Evolutionary conservation across 35 echinoderm and acorn worm species (phyloP), one percentile per base, ranked within the genome.

Genomic region (Heliocidaris erythrogramma): DNA sequence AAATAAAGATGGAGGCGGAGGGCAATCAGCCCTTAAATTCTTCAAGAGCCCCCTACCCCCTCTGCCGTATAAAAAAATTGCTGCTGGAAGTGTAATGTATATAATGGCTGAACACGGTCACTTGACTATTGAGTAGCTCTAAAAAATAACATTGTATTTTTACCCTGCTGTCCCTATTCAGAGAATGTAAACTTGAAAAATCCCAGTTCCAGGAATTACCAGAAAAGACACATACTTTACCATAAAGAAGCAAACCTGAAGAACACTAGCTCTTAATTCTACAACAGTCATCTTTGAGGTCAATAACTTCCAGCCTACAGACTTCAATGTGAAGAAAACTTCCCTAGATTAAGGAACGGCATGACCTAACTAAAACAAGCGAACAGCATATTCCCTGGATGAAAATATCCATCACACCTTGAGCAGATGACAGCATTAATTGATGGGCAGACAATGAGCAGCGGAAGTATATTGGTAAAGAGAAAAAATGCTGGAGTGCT

Each of bases 381-480:
- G 27, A 78, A 18, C 18, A 21, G 8, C 65, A 18, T 27, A 78
- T 78, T 78, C 65, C 65, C 65, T 27, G 27, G 65, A n/a, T 78
- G 65, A 78, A 18, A 78, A 78, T 78, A 17, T 78, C 65, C 27
- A 78, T 78, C 65, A 78, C 65, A 78, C 65, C 65, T 78, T 78
- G 65, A 78, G 18, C 21, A 21, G 65, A 78, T 78, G 18, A 78
- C 65, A 78, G 65, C 65, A 78, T 78, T 78, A 78, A 78, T 89
- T 18, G 87, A 35, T 89, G 31, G 9, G 24, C 87, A 89, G 87
- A 89, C 87, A 89, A 89, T 89, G 47, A 32, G 47, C 87, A 48
- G 32, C 31, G 47, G 87, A 89, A 48, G 47, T 48, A 89, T 78
- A 89, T 78, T 78, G 65, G 21, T 78, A 78, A 78, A 78, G 35